Evolutionary conservation across 1,140 invertebrate genomes (phyloP).

Genomic region (Neodiprion pinetum): DNA sequence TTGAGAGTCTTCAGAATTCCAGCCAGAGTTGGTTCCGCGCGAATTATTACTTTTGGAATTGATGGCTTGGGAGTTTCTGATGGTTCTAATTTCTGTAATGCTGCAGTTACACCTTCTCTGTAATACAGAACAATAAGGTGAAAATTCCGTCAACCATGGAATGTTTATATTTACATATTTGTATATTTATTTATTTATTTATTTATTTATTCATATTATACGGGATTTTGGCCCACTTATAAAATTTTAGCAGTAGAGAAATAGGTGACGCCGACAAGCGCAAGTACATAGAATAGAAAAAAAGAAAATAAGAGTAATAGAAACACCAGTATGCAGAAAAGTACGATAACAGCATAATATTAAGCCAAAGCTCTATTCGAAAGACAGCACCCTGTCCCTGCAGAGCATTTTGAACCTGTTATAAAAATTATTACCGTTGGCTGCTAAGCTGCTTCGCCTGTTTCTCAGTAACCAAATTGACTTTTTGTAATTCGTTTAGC

Average conservation of each 20-base stretch:
- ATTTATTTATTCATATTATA: constrained; percentile 14
- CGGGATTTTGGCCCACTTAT: neutral
- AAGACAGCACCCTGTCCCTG: too few species aligned
- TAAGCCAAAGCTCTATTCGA: neutral
- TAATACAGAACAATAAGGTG: constrained; percentile 25
- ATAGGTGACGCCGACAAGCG: too few species aligned
- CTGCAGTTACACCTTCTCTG: constrained; percentile 56
- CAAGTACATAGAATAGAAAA: neutral
- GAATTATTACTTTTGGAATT: constrained; percentile 81
- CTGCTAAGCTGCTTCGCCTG: constrained; percentile 76
- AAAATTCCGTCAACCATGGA: neutral
- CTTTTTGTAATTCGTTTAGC: constrained; percentile 80
- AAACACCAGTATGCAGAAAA: neutral
- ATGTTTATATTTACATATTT: too few species aligned
- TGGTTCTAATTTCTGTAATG: constrained; percentile 70
- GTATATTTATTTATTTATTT: constrained; percentile 3
- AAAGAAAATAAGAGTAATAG: neutral
- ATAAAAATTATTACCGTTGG: constrained; percentile 64
- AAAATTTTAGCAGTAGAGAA: too few species aligned
- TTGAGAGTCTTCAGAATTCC: constrained; percentile 88
- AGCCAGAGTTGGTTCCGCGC: constrained; percentile 86
- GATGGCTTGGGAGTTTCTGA: constrained; percentile 67
- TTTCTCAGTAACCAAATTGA: constrained; percentile 80
- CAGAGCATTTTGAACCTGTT: constrained; percentile 13
- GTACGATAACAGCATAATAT: constrained; percentile 1